Evolutionary conservation across 1,140 invertebrate species (phyloP), one percentile per base, ranked within the genome.

Genomic region (Brachystomella parvula): DNA sequence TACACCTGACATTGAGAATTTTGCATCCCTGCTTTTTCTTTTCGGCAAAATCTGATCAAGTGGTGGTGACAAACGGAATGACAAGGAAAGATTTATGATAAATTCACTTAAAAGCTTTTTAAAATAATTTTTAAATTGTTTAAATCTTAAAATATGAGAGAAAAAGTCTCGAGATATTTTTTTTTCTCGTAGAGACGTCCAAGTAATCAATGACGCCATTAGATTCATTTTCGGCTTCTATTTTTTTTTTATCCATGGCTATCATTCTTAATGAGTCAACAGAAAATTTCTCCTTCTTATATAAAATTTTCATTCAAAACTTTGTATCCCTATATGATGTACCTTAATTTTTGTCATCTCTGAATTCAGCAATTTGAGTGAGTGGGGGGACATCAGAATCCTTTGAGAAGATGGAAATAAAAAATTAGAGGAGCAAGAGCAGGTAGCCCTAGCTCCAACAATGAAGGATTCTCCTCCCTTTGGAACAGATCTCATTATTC

Each of bases 181-280:
- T n/a, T n/a, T n/a, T n/a, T n/a, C n/a, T n/a, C n/a, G n/a, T n/a
- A n/a, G n/a, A n/a, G n/a, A n/a, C n/a, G n/a, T n/a, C n/a, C n/a
- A n/a, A n/a, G 56, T 69, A 69, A 72, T 72, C 67, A 72, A 72
- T 67, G 71, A 72, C 67, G 67, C 67, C 71, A 72, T 69, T 69
- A 63, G 62, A 56, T 69, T 71, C 33, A 69, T 71, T 69, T 67
- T 69, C 62, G 58, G 47, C 59, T 58, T 59, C n/a, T 47, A 21
- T 47, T 15, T 15, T 47, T 21, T 15, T 64, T 71, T n/a, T n/a
- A n/a, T 69, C 63, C 58, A 44, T 47, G 65, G 39, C 66, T 56
- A 72, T 72, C 66, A 72, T 70, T 70, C 66, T 66, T 60, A 63
- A 70, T 72, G 71, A 72, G 71, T 72, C 68, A 58, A 70, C 71